These are phyloP conservation scores for Hyperoodon ampullatus DNA, from an alignment of 2,113 vertebrate species.

Conservation along the genomic window DNA sequence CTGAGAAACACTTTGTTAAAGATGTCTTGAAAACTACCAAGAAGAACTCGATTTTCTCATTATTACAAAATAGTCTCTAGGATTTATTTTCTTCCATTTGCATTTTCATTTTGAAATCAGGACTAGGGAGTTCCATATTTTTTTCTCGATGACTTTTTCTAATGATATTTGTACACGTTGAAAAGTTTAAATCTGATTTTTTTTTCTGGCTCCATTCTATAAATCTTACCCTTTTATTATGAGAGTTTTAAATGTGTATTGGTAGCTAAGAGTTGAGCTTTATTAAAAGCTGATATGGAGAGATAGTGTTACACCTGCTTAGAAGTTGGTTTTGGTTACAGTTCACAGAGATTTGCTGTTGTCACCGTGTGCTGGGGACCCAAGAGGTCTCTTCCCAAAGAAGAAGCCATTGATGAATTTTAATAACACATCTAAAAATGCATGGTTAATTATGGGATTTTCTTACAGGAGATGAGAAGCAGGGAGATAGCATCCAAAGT, in stretches of 20 bases:
- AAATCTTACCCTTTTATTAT: neutral
- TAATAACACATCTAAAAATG: neutral
- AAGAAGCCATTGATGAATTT: neutral
- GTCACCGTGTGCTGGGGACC: no score
- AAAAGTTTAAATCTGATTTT: neutral
- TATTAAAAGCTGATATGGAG: neutral
- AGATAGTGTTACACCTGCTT: no score
- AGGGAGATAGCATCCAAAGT: neutral
- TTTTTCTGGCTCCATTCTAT: neutral
- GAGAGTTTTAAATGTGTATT: neutral
- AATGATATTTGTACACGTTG: neutral
- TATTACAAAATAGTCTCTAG: neutral
- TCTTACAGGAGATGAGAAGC: neutral
- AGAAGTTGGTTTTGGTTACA: neutral
- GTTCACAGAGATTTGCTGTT: neutral
- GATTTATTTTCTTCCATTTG: neutral
- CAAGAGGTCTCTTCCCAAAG: neutral
- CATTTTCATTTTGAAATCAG: neutral
- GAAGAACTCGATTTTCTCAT: neutral
- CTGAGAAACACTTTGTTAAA: neutral
- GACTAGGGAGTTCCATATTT: neutral
- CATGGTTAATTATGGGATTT: neutral
- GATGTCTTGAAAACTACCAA: neutral
- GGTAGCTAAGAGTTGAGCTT: neutral
- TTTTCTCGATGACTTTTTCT: neutral